Evolutionary conservation across 2,797 vertebrate genomes (phyloP), one percentile per base, ranked within the genome.

Genomic region (Hoplostethus mediterraneus): DNA sequence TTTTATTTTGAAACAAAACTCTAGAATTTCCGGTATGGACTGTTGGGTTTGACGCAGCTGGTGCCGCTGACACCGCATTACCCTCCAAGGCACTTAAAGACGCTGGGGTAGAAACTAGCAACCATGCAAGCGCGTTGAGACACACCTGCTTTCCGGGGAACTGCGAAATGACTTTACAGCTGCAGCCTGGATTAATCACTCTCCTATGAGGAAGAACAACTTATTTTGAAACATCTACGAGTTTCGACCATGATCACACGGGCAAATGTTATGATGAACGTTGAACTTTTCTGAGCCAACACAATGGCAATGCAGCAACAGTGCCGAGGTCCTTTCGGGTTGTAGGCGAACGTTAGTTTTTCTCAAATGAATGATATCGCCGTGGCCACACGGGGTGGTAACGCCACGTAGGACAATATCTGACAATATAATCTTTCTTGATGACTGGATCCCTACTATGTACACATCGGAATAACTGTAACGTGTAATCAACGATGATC

Each of bases 401-500:
- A 56, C 75, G 65, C 66, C 72, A 75, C 76, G 63, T 55, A 68
- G 6, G 30, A 63, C 40, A 45, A 12, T 5, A 17, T 2, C n/a
- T 13, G 47, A 52, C 31, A 7, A 42, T 2, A 33, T 30, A 42
- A 12, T 5, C 5, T 10, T 0, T 1, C 1, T 4, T 0, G 9
- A 12, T 3, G 25, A 11, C 6, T 6, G 56, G 36, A 21, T 42
- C 2, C 12, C 17, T 38, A 10, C 5, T 5, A 5, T 6, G 25
- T 17, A 16, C 28, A 7, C 59, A 5, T 60, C 64, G 45, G 58
- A 58, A 5, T 0, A 6, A n/a, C 4, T 8, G 4, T 16, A 0
- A 82, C 71, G 85, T 66, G 31, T 48, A 16, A n/a, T 30, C 44
- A 5, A 73, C 42, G 33, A 86, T 86, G 86, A 47, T 83, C 55